phyloP scores from a whole-genome alignment of 2,113 vertebrate genomes.

The Actenoides lindsayi region DNA sequence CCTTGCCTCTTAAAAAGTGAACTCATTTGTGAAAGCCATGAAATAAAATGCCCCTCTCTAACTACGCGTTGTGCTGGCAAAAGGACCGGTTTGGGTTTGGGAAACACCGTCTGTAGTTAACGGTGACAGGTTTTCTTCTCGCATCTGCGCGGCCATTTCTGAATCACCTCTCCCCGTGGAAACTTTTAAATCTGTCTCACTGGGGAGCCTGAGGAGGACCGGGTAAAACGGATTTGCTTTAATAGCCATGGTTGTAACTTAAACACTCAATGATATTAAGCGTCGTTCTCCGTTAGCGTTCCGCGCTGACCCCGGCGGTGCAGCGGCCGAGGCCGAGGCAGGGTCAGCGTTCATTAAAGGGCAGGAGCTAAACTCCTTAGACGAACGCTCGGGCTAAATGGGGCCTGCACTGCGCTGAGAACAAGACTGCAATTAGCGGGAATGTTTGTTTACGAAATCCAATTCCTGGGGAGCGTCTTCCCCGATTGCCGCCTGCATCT shows the following conservation, averaged over 20 bases:
- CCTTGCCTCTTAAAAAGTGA: constrained; percentile 13
- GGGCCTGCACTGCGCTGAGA: constrained; percentile 61
- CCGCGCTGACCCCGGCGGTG: constrained; percentile 46
- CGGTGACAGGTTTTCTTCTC: constrained; percentile 28
- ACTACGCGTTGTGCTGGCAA: neutral
- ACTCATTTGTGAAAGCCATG: neutral
- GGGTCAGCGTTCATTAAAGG: constrained; percentile 49
- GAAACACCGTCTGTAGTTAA: neutral
- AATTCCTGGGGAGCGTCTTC: constrained; percentile 70
- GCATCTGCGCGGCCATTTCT: constrained; percentile 5
- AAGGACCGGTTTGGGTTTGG: constrained; percentile 19
- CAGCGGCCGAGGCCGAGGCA: constrained; percentile 30
- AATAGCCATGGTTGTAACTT: constrained; percentile 54
- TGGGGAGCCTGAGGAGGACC: constrained; percentile 20
- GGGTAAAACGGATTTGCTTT: constrained; percentile 49
- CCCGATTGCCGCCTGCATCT: constrained; percentile 42
- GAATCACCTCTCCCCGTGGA: neutral
- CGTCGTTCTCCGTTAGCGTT: constrained; percentile 34
- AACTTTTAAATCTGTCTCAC: constrained; percentile 36
- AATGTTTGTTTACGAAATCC: constrained; percentile 74
- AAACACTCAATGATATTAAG: constrained; percentile 48
- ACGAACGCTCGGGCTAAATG: constrained; percentile 63
- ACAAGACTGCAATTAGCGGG: constrained; percentile 76
- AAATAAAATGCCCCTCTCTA: neutral
- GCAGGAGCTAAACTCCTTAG: constrained; percentile 55